These are phyloP conservation scores for Takifugu ocellatus DNA, from an alignment of 2,797 vertebrate genomes.

Conservation along the genomic window DNA sequence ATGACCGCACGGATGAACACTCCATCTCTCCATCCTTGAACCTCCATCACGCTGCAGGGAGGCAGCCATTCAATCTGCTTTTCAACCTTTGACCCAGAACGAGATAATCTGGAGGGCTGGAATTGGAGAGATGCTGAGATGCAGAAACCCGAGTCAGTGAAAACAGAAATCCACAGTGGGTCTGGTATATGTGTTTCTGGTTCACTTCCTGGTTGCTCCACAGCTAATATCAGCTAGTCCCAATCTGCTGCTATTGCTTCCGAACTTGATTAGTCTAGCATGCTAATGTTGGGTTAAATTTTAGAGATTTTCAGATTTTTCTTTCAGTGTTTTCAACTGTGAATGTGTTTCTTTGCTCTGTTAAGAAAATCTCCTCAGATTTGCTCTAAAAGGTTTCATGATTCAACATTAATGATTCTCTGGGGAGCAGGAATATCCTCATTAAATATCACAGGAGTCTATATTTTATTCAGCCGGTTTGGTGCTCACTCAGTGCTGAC, in stretches of 20 bases:
- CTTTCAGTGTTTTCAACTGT: not conserved
- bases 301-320: not conserved
- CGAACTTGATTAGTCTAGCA: too few species aligned
- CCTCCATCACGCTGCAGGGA: conserved; percentile 2
- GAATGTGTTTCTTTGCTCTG: not conserved
- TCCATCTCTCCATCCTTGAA: not conserved
- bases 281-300: too few species aligned
- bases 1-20: too few species aligned
- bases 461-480: not conserved
- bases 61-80: not conserved
- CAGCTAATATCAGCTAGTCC: too few species aligned
- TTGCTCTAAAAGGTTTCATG: not conserved
- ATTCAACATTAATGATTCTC: not conserved
- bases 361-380: not conserved
- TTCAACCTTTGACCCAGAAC: conserved; percentile 12
- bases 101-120: not conserved
- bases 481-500: not conserved
- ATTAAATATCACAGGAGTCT: not conserved
- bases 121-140: not conserved
- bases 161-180: too few species aligned
- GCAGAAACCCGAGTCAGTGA: not conserved
- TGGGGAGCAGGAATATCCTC: not conserved
- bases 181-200: too few species aligned
- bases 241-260: too few species aligned
- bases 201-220: too few species aligned